Evolutionary conservation across 2,888 invertebrate species (phyloP).

Genomic region (Cantharis lateralis): DNA sequence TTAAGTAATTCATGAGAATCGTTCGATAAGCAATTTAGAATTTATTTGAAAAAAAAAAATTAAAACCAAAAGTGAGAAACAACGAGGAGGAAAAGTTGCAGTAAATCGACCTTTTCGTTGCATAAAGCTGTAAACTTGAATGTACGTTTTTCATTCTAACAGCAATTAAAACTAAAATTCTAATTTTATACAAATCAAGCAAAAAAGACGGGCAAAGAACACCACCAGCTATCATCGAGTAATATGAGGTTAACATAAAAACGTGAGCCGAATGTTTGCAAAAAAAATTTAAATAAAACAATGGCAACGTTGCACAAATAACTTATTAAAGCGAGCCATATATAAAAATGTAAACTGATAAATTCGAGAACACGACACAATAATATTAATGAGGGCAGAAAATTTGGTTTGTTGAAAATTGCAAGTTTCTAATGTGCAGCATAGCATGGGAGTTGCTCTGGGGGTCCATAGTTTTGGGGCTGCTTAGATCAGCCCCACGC

Average conservation of each 20-base stretch:
- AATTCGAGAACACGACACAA: conserved; percentile 9
- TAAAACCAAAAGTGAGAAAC: not conserved
- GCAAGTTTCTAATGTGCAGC: not conserved
- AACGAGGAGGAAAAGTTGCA: not conserved
- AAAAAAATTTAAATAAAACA: conserved; percentile 19
- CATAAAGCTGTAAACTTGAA: not conserved
- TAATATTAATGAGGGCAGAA: not conserved
- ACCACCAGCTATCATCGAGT: not conserved
- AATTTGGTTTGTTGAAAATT: not conserved
- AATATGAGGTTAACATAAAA: not conserved
- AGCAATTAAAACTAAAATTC: not conserved
- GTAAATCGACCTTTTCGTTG: not conserved
- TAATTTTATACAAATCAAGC: not conserved
- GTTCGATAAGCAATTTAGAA: not conserved
- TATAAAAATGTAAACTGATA: conserved; percentile 33
- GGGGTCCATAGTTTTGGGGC: conserved; percentile 21
- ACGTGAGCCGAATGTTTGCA: conserved; percentile 12
- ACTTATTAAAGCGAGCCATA: conserved; percentile 31
- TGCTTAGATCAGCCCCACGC: conserved; percentile 29
- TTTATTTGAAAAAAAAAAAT: not conserved
- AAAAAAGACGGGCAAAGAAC: not conserved
- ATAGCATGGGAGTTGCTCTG: conserved; percentile 3
- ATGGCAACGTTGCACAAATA: conserved; percentile 32
- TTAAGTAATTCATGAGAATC: not conserved
- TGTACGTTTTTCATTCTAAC: not conserved